Evolutionary conservation across 2,888 invertebrate species (phyloP).

Genomic region (Microplitis deprimator): DNA sequence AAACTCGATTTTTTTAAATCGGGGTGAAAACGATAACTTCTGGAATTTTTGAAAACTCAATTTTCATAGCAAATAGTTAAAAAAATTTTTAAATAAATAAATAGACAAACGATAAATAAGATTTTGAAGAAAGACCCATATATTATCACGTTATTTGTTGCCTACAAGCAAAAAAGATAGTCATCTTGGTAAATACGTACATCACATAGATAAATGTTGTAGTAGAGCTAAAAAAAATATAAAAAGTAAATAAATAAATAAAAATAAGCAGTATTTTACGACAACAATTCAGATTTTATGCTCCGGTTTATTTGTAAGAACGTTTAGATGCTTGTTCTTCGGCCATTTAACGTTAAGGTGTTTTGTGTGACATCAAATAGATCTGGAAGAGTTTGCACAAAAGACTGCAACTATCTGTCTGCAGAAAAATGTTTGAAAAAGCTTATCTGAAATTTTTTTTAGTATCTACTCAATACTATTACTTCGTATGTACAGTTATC

Average conservation of each 20-base stretch:
- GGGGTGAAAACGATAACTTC: no score
- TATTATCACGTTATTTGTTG: conserved; percentile 6
- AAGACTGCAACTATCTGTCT: background rate
- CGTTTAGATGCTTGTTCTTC: conserved; percentile 44
- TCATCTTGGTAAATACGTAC: background rate
- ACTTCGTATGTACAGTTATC: no score
- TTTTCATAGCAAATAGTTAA: no score
- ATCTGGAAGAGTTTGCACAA: conserved; percentile 13
- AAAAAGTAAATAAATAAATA: conserved; percentile 38
- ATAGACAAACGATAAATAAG: background rate
- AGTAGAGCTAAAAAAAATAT: conserved; percentile 34
- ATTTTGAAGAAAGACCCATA: background rate
- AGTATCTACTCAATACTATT: no score
- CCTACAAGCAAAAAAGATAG: background rate
- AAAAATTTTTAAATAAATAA: background rate
- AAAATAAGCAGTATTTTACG: conserved; percentile 52
- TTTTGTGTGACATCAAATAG: conserved; percentile 35
- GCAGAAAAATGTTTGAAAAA: background rate
- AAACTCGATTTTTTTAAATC: no score
- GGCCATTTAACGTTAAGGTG: conserved; percentile 41
- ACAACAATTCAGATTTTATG: conserved; percentile 57
- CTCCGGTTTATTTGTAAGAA: conserved; percentile 37
- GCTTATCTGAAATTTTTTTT: no score
- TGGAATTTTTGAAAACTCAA: no score
- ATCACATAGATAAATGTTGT: background rate